Base-by-base conservation (phyloP, 1,140 invertebrate species). In the Episyrphus balteatus region DNA sequence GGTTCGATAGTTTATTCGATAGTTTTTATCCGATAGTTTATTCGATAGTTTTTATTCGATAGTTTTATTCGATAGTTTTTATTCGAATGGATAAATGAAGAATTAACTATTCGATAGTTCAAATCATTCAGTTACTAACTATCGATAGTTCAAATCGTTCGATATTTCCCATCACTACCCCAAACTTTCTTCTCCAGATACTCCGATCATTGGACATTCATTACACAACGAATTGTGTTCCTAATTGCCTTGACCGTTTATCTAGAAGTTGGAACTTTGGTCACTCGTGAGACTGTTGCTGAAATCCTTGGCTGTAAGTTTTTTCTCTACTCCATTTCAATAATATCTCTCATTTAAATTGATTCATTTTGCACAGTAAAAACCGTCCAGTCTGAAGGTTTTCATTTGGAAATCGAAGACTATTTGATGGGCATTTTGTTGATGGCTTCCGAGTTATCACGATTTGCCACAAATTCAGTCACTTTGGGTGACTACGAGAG, bases 371-470 rank as follows among this genome's bases (percentile, higher is more conserved):
- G 63, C 67, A 30, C 49, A 83, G 81, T 84, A 2, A 74, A 69
- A 67, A 70, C 36, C 59, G 74, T 43, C 51, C 71, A 62, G 36
- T 66, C 80, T 48, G 74, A 84, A 18, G 86, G 85, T 2, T 91
- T 94, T 59, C 88, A 92, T 63, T 69, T 95, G 48, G 90, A 94
- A 55, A 71, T 94, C 17, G 91, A 96, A 67, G 91, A 94, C 56
- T 95, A 88, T 59, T 69, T 96, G 12, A 79, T 86, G 62, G 91
- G 92, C 3, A 68, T 94, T 8, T 68, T 94, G 17, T 78, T 83
- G 57, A 66, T 94, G 42, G 82, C 86, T 21, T 80, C 83, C 38
- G 91, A 94, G 75, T 67, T 95, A 71, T 75, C 83, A 9, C 78
- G 91, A 10, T 82, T 90, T 52, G 84, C 88, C 12, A 82, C 92